Base-by-base conservation (phyloP, 2,113 vertebrate species). In the Falcunculus frontatus region DNA sequence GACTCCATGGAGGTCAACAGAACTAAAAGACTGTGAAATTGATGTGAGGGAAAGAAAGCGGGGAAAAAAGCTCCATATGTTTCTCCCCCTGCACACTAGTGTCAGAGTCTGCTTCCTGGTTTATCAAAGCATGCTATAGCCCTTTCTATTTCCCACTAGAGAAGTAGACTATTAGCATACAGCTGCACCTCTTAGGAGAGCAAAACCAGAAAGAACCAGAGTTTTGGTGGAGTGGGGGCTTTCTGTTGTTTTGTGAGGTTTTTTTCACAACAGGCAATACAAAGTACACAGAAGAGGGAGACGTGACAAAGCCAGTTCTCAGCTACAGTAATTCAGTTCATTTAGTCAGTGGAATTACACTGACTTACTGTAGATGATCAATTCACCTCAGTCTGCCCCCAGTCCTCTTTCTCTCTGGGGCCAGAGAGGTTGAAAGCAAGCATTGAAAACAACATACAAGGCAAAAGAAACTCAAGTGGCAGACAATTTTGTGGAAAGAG, bases 111-210 rank as follows among this genome's bases (percentile, higher is more conserved):
- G 82, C 70, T 88, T 93, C 82, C 82, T 44, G 26, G 75, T 64
- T 80, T 86, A 67, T 93, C 72, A 91, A 95, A 90, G 87, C 82
- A 64, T 39, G 65, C 44, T 68, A 35, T 5, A 90, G 79, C 52
- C 83, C 49, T 93, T 95, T 92, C 89, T 92, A 26, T 87, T 75
- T 82, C 47, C 77, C 21, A 1, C 93, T 84, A 46, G 72, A 95
- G 30, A 69, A 77, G 37, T 2, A 56, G 60, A 90, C 56, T 37
- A 97, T 97, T 96, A 96, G 95, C 96, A 97, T 95, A 96, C 93
- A 96, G 93, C 95, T 96, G 96, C 92, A 81, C 47, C 72, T 90
- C 78, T 77, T 65, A 39, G 50, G 42, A 88, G 22, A 88, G 63
- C 35, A 72, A 83, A 90, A 33, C 27, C 53, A 91, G 85, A 94